Base-by-base conservation (phyloP, 2,113 vertebrate species). In the Tangachromis dhanisi region DNA sequence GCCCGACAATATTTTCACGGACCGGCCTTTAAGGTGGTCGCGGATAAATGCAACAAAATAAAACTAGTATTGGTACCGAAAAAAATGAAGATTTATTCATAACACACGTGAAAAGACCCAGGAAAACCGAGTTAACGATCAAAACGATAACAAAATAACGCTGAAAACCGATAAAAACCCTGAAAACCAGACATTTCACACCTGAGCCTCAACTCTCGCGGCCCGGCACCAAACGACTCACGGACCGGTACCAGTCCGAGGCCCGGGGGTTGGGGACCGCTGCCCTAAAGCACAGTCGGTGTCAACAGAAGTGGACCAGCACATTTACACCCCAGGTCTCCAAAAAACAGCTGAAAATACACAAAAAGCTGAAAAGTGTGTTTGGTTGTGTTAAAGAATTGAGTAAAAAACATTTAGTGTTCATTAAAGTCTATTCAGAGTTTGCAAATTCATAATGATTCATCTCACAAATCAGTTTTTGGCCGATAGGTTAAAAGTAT, bases 161-260 rank as follows among this genome's bases (percentile, higher is more conserved):
- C 21, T 21, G 21, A 21, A 21, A 21, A 21, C 21, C 21, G 21
- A 21, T 21, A 21, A 21, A 21, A 21, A 21, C 21, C 21, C 21
- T 21, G 21, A 21, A 21, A 21, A 21, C 21, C 6, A 31, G 0
- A 6, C 29, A 31, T 49, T 49, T 49, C 47, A 49, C 47, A 49
- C 47, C 7, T 0, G 47, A 49, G 16, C 16, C 2, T 49, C 2
- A 8, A 49, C 8, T 49, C 47, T 49, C 8, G 4, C 4, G 0
- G 7, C 4, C 45, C 45, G 45, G 14, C 16, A 47, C 7, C 45
- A 45, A 45, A 45, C 42, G 0, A 45, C 42, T 45, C 42, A 6
- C 1, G 0, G 42, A 45, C 42, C 6, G 3, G 6, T 47, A 42
- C 40, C 0, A 2, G 13, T 47, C 47, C 47, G 8, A 49, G 47